Percentiles rank a stretch among this genome's conserved stretches.
Conservation (phyloP, 2,888 invertebrate genomes). For the Heteromyza rotundicornis region DNA sequence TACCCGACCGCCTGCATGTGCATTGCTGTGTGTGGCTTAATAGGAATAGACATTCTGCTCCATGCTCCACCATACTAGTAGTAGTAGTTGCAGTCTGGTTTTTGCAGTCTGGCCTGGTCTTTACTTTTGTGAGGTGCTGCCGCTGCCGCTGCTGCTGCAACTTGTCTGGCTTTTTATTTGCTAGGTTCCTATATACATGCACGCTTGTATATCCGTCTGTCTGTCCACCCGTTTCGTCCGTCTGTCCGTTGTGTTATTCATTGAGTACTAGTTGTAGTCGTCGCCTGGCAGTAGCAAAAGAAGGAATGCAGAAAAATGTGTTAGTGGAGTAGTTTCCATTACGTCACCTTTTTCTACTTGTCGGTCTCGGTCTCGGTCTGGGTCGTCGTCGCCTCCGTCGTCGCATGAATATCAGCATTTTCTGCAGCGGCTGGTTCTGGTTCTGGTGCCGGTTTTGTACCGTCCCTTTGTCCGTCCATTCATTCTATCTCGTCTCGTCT, state of each 20-base stretch:
- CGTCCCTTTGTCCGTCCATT: neutral
- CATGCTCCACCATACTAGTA: neutral
- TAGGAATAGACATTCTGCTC: neutral
- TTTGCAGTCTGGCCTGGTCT: neutral
- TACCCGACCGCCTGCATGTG: neutral
- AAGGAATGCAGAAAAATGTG: conserved; percentile 62
- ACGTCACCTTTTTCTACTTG: conserved; percentile 53
- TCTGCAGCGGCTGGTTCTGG: conserved; percentile 9
- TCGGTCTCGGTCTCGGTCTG: conserved; percentile 37
- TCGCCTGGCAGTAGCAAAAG: conserved; percentile 18
- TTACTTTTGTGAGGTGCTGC: too few relatives aligned
- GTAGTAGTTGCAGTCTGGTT: too few relatives aligned
- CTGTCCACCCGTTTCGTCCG: conserved; percentile 12
- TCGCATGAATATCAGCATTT: conserved; percentile 32
- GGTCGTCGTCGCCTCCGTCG: too few relatives aligned
- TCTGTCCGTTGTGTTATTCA: conserved; percentile 26
- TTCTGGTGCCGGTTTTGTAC: neutral
- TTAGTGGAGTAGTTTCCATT: conserved; percentile 63
- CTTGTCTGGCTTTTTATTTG: conserved; percentile 1
- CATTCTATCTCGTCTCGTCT: neutral
- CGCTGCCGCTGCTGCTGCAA: too few relatives aligned
- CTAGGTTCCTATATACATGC: conserved; percentile 5
- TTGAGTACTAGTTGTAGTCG: conserved; percentile 13
- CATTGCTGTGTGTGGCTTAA: neutral
- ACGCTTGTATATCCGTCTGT: neutral